Evolutionary conservation across 1,140 invertebrate species (phyloP), one percentile per base, ranked within the genome.

Genomic region (Tetramorium parvispinum): DNA sequence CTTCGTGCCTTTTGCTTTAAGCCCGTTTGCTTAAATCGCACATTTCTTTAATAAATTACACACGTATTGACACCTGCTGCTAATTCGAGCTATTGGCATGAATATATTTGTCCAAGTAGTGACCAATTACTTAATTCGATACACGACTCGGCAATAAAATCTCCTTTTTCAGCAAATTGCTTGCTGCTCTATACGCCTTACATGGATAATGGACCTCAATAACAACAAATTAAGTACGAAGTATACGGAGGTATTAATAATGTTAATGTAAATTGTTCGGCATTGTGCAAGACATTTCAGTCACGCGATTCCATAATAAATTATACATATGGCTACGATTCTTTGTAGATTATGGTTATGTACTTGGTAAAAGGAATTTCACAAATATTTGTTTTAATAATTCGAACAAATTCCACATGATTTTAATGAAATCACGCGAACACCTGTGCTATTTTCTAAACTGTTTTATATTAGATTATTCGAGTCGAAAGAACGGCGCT

Each of bases 11-110:
- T 40, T 53, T 40, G 32, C 77, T 68, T 13, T 4, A 32, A 32
- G 32, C 32, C 32, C 24, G 21, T 40, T 53, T 40, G 32, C 77
- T 68, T 13, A 61, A 32, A 43, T 37, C 27, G 27, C 11, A 32
- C 40, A n/a, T 75, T 63, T 73, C 40, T 11, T 8, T 75, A 75
- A 83, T 83, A 75, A 83, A 83, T 83, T 75, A 61, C 24, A 32
- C n/a, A 10, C 18, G 51, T 59, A 57, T 71, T 71, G 65, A 43
- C 79, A 73, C 79, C 37, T 71, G 53, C 13, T 59, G 66, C 51
- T 82, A 57, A 82, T 82, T 82, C 53, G 79, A 37, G 6, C 40
- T 13, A 46, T 59, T 73, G 55, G 18, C 79, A n/a, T 37, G 51
- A 73, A 21, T 71, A 27, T 59, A 32, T 57, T 82, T 57, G 66